Evolutionary conservation across 2,797 vertebrate genomes (phyloP).

Genomic region (Ispidina picta): DNA sequence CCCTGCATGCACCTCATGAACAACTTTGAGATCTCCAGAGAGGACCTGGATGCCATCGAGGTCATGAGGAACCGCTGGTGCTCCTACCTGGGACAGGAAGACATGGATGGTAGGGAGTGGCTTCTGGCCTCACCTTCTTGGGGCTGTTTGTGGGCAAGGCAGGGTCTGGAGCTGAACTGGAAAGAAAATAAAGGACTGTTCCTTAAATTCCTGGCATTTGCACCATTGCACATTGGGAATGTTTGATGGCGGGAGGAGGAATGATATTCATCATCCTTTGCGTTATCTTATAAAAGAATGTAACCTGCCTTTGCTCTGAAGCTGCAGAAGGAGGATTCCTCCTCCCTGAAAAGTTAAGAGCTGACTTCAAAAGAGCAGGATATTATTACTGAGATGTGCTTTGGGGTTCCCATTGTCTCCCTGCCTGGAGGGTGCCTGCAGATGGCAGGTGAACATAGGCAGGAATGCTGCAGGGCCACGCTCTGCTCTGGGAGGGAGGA

Average conservation of each 20-base stretch:
- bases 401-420: no score
- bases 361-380: background rate
- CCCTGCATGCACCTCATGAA: conserved; percentile 95
- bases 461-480: accelerated
- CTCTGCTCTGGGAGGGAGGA: background rate
- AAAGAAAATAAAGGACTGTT: no score
- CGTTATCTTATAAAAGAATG: background rate
- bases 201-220: background rate
- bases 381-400: background rate
- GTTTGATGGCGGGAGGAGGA: background rate
- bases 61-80: conserved; percentile 92
- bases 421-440: background rate
- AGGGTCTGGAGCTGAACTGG: background rate
- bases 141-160: background rate
- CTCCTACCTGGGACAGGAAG: conserved; percentile 88
- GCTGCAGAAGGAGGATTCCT: background rate
- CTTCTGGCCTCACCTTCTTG: no score
- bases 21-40: conserved; percentile 82
- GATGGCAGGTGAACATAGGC: background rate
- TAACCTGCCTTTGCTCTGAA: background rate
- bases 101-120: conserved; percentile 85
- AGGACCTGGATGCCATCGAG: conserved; percentile 90
- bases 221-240: background rate
- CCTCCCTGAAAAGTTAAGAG: background rate
- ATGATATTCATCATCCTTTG: background rate